Percentiles rank a stretch among this genome's conserved stretches.
Evolutionary conservation across 2,797 vertebrate genomes (phyloP).

Genomic region (Mus minutoides): DNA sequence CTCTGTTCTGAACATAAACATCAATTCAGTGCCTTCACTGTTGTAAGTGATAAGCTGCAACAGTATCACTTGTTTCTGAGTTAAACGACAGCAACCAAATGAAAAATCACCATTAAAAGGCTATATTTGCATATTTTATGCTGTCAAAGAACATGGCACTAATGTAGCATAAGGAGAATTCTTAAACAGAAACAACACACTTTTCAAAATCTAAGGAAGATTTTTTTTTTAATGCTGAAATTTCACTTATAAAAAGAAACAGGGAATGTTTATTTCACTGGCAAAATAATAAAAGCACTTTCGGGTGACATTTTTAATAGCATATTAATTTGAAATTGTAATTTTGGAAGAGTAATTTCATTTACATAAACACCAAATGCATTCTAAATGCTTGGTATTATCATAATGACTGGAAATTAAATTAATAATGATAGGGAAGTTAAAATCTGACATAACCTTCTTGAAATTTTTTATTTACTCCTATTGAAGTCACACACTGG

Average conservation of each 20-base stretch:
- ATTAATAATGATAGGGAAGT: slow-evolving; percentile 86
- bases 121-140: slow-evolving; percentile 85
- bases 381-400: slow-evolving; percentile 85
- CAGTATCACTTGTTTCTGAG: slow-evolving; percentile 79
- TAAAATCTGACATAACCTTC: slow-evolving; percentile 82
- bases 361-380: slow-evolving; percentile 86
- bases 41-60: slow-evolving; percentile 77
- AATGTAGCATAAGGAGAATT: slow-evolving; percentile 84
- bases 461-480: slow-evolving; percentile 84
- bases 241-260: slow-evolving; percentile 81
- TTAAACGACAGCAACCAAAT: slow-evolving; percentile 82
- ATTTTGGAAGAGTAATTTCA: slow-evolving; percentile 83
- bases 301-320: slow-evolving; percentile 87
- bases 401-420: slow-evolving; percentile 86
- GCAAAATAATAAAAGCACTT: slow-evolving; percentile 83
- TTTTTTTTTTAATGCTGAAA: slow-evolving; percentile 77
- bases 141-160: slow-evolving; percentile 81
- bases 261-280: slow-evolving; percentile 75
- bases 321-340: slow-evolving; percentile 85
- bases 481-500: slow-evolving; percentile 75
- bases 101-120: slow-evolving; percentile 81
- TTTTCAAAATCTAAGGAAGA: slow-evolving; percentile 85
- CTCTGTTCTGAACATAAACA: slow-evolving; percentile 74
- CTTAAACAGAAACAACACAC: slow-evolving; percentile 84
- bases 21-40: slow-evolving; percentile 78